Evolutionary conservation across 92 coral and sea anemone species (phyloP), one percentile per base, ranked within the genome.

Genomic region (Paragorgia papillata): DNA sequence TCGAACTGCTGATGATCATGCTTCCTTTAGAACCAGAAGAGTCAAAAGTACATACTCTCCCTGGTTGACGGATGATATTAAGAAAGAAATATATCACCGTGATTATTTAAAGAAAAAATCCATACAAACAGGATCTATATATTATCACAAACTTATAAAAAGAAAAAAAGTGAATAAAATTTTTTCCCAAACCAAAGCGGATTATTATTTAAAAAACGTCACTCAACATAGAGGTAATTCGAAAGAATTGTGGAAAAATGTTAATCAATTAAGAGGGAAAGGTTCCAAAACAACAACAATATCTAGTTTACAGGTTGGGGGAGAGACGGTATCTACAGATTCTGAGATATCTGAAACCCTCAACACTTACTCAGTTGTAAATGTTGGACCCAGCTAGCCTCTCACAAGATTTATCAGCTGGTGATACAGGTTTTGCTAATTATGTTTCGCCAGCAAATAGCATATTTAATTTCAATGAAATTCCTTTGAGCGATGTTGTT

Each of bases 201-300:
- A 56, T 13, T 56, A 22, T 56, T 56, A 56, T 56, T 22, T 56
- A 3, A 56, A 28, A 22, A 56, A 56, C 22, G 22, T 56, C 33
- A 56, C 62, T 56, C 62, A 56, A 2, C 3, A 56, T 56, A 56
- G 18, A 13, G 2, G 17, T 56, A 28, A 56, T 56, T 7, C 62
- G 22, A 56, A 56, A 22, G 62, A 22, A 22, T 22, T 56, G 9
- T 56, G 62, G 62, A 22, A 56, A 22, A 56, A 56, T 56, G 33
- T 56, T 56, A 56, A 56, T 28, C 62, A 56, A 56, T 15, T 56
- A 15, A 14, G 62, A 13, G 62, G 62, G 2, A 56, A 56, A 22
- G 62, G 33, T 56, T 22, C 62, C 29, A 56, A 56, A 28, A 56
- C 62, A 56, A n/a, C n/a, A n/a, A 56, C 62, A 13, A 56, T 56